Conservation (phyloP, 2,888 invertebrate genomes). For the Eutolmus rufibarbis region DNA sequence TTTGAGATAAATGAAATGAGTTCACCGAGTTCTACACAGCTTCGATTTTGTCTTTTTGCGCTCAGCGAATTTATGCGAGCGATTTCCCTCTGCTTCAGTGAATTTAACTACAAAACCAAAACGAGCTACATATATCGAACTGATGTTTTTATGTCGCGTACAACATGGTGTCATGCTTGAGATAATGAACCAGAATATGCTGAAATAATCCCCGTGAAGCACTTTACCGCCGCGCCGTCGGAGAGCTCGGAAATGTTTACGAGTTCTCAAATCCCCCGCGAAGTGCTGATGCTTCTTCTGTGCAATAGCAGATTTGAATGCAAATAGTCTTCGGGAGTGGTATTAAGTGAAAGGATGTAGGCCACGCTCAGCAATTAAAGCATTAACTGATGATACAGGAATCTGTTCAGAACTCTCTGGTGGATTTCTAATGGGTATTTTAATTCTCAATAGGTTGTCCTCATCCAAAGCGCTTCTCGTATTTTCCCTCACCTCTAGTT, state of each 20-base stretch:
- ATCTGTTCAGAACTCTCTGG: not conserved
- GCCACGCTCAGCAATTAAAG: not conserved
- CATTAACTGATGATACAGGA: not conserved
- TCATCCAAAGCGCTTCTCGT: not conserved
- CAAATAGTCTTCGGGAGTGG: not conserved
- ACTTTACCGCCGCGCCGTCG: not conserved
- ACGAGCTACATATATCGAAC: not conserved
- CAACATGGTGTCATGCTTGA: not conserved
- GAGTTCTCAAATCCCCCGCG: not conserved
- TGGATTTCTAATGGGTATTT: not conserved
- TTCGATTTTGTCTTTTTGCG: constrained; percentile 13
- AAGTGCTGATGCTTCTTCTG: not conserved
- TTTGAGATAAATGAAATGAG: constrained; percentile 29
- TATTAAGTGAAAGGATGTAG: not conserved
- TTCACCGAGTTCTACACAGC: constrained; percentile 16
- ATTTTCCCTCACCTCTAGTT: not conserved
- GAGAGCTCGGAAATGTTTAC: not conserved
- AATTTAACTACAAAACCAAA: not conserved
- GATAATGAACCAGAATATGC: not conserved
- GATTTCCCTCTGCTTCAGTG: constrained; percentile 6
- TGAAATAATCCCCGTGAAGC: not conserved
- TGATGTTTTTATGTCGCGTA: not conserved
- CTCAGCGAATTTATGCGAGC: constrained; percentile 14
- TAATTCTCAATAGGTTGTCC: not conserved
- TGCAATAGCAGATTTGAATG: not conserved